A percentile compares a stretch with the other conserved stretches of the same genome.
Evolutionary conservation across 2,888 invertebrate genomes (phyloP).

Genomic region (Mellilla xanthometata): DNA sequence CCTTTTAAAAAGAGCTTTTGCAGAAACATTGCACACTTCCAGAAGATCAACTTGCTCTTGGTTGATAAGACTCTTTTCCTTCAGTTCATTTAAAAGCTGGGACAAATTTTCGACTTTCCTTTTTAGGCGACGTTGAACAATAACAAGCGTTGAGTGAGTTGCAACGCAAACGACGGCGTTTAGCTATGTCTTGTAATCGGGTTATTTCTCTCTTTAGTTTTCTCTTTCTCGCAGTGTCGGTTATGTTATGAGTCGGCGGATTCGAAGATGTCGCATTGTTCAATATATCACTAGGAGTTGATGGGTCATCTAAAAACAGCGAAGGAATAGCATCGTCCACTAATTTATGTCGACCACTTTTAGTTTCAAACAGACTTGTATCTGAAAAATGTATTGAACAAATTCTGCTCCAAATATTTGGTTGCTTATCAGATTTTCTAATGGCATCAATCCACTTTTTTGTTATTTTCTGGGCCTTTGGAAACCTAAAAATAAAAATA

Average conservation of each 20-base stretch:
- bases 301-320: not conserved
- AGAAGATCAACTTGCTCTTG: no score
- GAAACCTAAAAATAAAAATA: not conserved
- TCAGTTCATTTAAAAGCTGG: not conserved
- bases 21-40: no score
- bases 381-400: conserved; percentile 20
- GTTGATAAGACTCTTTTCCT: not conserved
- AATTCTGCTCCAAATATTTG: conserved; percentile 19
- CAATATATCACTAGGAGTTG: not conserved
- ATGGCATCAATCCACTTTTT: not conserved
- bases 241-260: not conserved
- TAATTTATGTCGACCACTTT: conserved; percentile 17
- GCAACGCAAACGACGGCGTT: conserved; percentile 14
- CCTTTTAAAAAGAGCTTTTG: no score
- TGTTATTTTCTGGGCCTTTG: not conserved
- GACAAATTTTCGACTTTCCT: conserved; percentile 11
- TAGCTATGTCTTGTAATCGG: conserved; percentile 12
- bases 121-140: conserved; percentile 7
- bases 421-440: conserved; percentile 10
- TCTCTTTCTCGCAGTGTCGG: conserved; percentile 3
- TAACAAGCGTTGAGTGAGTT: conserved; percentile 10
- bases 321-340: conserved; percentile 7
- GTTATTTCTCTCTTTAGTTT: conserved; percentile 13
- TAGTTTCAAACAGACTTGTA: conserved; percentile 17
- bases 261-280: not conserved